A percentile compares a stretch with the other conserved stretches of the same genome.
Evolutionary conservation across 2,113 vertebrate species (phyloP).

Genomic region (Tragulus kanchil): DNA sequence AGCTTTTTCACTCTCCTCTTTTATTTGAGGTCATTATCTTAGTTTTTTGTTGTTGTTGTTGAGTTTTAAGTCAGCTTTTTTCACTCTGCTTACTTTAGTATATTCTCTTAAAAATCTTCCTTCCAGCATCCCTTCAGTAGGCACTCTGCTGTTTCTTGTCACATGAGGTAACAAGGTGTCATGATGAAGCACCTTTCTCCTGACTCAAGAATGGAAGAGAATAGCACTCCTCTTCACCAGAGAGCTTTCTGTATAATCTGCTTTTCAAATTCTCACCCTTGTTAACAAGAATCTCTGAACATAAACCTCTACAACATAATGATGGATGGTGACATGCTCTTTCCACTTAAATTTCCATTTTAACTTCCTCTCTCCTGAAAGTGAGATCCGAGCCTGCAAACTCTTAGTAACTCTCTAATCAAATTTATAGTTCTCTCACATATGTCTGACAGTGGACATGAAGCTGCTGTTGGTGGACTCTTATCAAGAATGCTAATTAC

Average conservation of each 20-base stretch:
- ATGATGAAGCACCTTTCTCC: neutral
- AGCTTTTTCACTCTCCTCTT: too few species aligned
- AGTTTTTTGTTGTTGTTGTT: neutral
- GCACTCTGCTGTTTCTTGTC: neutral
- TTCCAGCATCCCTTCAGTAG: neutral
- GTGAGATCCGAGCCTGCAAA: conserved; percentile 39
- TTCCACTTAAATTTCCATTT: conserved; percentile 56
- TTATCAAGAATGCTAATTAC: conserved; percentile 73
- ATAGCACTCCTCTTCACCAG: neutral
- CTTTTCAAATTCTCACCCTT: conserved; percentile 44
- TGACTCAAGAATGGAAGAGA: neutral
- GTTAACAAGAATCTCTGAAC: conserved; percentile 24
- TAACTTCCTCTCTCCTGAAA: conserved; percentile 61
- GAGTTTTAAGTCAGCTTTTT: neutral
- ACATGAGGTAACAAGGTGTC: neutral
- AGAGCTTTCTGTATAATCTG: neutral
- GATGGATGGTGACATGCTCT: conserved; percentile 41
- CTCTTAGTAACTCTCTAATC: neutral
- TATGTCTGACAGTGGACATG: neutral
- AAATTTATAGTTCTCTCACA: conserved; percentile 37
- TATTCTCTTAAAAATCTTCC: neutral
- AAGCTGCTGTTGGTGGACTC: conserved; percentile 14
- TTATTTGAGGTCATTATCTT: too few species aligned
- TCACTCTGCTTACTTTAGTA: neutral
- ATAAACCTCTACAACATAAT: conserved; percentile 53